Evolutionary conservation across 2,888 invertebrate genomes (phyloP).

Genomic region (Agrochola lota): DNA sequence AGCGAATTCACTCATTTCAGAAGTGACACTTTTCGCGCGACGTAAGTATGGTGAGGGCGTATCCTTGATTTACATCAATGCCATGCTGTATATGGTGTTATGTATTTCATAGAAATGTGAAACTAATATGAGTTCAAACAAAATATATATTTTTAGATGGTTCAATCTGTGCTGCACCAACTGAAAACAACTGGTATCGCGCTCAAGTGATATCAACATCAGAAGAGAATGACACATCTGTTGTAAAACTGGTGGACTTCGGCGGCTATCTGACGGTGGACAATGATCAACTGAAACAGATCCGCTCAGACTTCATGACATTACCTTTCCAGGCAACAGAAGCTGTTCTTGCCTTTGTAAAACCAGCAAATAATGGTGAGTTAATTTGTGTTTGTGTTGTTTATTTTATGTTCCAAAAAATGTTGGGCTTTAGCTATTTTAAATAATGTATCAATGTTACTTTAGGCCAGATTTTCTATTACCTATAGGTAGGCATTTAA

Average conservation of each 20-base stretch:
- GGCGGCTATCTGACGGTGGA: constrained; percentile 97
- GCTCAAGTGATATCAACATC: constrained; percentile 94
- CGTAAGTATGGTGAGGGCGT: too few relatives aligned
- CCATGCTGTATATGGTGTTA: not conserved
- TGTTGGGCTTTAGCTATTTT: not conserved
- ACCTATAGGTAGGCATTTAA: not conserved
- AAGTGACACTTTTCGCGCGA: too few relatives aligned
- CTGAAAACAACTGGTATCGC: constrained; percentile 96
- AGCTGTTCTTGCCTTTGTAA: constrained; percentile 97
- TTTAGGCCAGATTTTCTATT: not conserved
- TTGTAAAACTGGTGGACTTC: constrained; percentile 97
- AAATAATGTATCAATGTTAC: too few relatives aligned
- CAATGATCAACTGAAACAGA: constrained; percentile 95
- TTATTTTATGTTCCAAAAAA: not conserved
- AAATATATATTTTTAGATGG: constrained; percentile 91
- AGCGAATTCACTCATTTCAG: too few relatives aligned
- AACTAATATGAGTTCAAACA: not conserved
- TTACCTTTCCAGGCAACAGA: constrained; percentile 99
- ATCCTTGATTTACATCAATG: too few relatives aligned
- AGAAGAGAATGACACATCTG: constrained; percentile 93
- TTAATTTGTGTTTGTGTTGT: constrained; percentile 12
- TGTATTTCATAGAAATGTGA: constrained; percentile 1
- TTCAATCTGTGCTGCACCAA: constrained; percentile 96
- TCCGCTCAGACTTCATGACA: constrained; percentile 97
- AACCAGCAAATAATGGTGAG: constrained; percentile 93